Conservation (phyloP, 2,113 vertebrate genomes). For the Engystomops pustulosus region DNA sequence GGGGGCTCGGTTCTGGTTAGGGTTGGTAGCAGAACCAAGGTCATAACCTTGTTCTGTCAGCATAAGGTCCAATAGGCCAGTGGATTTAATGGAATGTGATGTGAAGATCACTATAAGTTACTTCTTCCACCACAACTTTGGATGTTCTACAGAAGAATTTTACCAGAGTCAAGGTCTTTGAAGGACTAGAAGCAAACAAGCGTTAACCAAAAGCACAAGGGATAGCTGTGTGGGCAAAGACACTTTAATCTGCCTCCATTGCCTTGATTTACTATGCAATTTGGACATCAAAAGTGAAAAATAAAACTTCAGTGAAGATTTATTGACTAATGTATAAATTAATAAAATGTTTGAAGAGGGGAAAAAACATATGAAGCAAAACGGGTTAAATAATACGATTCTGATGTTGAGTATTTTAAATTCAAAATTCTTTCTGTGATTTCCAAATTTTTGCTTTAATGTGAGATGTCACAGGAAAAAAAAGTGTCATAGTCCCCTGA, state of each 20-base stretch:
- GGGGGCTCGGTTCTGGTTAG: no score
- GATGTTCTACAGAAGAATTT: not conserved
- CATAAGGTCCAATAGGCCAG: no score
- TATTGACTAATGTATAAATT: slow-evolving; percentile 5
- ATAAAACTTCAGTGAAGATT: slow-evolving; percentile 5
- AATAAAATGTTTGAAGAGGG: not conserved
- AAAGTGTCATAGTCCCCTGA: slow-evolving; percentile 25
- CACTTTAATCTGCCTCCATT: slow-evolving; percentile 14
- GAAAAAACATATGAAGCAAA: not conserved
- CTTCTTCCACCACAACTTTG: no score
- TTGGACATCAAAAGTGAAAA: not conserved
- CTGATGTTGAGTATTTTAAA: not conserved
- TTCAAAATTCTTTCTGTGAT: not conserved
- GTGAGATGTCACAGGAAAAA: slow-evolving; percentile 6
- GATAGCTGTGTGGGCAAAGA: not conserved
- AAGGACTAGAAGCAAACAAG: slow-evolving; percentile 21
- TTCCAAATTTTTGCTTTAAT: slow-evolving; percentile 13
- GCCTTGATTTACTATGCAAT: not conserved
- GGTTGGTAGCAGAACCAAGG: no score
- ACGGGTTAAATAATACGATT: not conserved
- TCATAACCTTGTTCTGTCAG: no score
- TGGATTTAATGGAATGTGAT: no score
- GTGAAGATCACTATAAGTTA: no score
- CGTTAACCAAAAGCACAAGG: not conserved
- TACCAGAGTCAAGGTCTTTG: not conserved